Base-by-base conservation (phyloP, 2,888 invertebrate species). In the Tetanocera ferruginea region DNA sequence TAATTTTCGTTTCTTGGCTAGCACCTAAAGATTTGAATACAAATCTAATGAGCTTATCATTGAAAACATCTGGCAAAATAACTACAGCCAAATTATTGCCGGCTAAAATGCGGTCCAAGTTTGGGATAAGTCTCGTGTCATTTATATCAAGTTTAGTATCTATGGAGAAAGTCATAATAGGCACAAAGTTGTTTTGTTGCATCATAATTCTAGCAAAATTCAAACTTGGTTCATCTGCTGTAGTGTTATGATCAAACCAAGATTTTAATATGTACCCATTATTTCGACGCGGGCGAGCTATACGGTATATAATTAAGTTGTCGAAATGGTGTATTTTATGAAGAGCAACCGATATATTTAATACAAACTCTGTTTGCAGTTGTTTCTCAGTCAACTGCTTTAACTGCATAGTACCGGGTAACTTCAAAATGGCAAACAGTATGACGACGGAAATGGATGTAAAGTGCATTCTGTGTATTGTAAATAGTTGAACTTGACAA, bases 51-150 rank as follows among this genome's bases (percentile, higher is more conserved):
- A 80, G 62, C 19, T 81, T 76, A 0, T 19, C 8, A 64, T 82
- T 81, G 5, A 78, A 77, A n/a, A 81, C 73, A 43, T 80, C 62
- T 55, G 81, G 69, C 23, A 84, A 71, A 8, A 84, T 34, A 6
- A 83, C 79, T 3, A 84, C 51, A 8, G 81, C 83, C 64, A 84
- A 28, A 77, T 82, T 81, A 31, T 80, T 78, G 14, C 78, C 77
- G 1, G 77, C 81, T 23, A 84, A 67, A 9, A 76, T 79, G 5
- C 8, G 60, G 0, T 79, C 76, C 37, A 82, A 37, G 23, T 75
- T 80, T 0, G 79, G 81, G 19, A 81, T 77, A 49, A 6, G 52
- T 17, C n/a, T n/a, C 3, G 79, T 76, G 28, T 76, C 62, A 8
- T 81, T 76, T 11, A 43, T 43, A 43, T 80, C 80, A 37, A 76